Evolutionary conservation across 2,797 vertebrate species (phyloP).

Genomic region (Atherinosoma microstoma): DNA sequence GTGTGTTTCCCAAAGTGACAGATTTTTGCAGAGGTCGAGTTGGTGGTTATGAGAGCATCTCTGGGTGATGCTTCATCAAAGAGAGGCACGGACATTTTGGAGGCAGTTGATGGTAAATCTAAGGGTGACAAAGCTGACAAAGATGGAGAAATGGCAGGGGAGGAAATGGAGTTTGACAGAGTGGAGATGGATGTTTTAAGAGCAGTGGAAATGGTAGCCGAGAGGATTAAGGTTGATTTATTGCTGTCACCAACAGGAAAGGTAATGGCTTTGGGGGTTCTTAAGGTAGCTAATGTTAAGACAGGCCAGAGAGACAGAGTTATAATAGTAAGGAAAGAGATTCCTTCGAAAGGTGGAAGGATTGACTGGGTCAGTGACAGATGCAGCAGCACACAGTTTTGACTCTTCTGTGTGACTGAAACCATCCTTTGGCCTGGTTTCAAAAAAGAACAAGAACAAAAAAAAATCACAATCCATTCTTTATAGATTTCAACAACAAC

Average conservation of each 20-base stretch:
- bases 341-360: neutral
- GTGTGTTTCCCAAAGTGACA: neutral
- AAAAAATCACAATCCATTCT: neutral
- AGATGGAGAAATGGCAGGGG: neutral
- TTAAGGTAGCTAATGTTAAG: slow-evolving; percentile 22
- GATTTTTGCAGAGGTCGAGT: slow-evolving; percentile 6
- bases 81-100: neutral
- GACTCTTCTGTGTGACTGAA: slow-evolving; percentile 47
- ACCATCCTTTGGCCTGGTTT: slow-evolving; percentile 60
- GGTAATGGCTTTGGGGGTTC: neutral
- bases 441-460: slow-evolving; percentile 4
- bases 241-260: slow-evolving; percentile 3
- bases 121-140: neutral
- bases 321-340: slow-evolving; percentile 23
- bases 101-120: neutral
- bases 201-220: neutral
- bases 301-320: slow-evolving; percentile 29
- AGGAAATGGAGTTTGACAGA: neutral
- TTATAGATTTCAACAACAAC: neutral
- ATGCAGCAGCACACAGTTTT: slow-evolving; percentile 43
- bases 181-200: neutral
- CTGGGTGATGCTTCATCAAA: neutral
- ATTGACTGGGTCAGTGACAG: slow-evolving; percentile 19
- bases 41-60: neutral
- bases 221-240: neutral